Percentiles rank a stretch among this genome's conserved stretches.
phyloP scores from a whole-genome alignment of 1,140 invertebrate genomes.

The Oryctes rhinoceros region DNA sequence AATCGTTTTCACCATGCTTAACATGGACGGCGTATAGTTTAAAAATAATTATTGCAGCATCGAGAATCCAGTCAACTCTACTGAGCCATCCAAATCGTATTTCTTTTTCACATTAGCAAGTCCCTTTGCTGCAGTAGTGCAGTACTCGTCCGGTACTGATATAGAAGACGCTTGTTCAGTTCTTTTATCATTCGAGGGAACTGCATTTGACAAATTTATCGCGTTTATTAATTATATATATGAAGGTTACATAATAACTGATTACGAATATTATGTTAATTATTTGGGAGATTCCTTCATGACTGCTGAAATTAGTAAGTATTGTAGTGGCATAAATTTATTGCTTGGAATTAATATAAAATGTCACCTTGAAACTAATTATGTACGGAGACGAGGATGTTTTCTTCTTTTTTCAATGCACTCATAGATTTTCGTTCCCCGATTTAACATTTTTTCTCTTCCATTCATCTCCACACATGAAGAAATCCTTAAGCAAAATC shows the following conservation, averaged over 20 bases:
- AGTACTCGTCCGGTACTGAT: background rate
- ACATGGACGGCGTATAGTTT: background rate
- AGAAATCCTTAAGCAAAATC: too few relatives aligned
- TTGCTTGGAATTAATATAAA: too few relatives aligned
- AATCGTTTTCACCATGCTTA: background rate
- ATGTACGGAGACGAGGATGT: too few relatives aligned
- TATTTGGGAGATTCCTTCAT: background rate
- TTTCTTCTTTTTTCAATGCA: too few relatives aligned
- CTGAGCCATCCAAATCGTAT: conserved; percentile 25
- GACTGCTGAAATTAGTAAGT: background rate
- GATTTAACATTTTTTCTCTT: too few relatives aligned
- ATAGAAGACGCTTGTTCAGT: conserved; percentile 2
- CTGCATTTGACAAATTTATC: conserved; percentile 16
- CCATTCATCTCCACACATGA: too few relatives aligned
- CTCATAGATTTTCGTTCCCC: too few relatives aligned
- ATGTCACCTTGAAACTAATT: too few relatives aligned
- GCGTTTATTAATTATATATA: conserved; percentile 3
- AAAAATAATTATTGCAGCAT: background rate
- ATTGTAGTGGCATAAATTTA: too few relatives aligned
- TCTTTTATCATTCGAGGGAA: background rate
- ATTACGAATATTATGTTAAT: conserved; percentile 3
- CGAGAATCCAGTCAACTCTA: background rate
- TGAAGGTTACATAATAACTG: background rate
- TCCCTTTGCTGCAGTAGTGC: background rate
- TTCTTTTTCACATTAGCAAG: conserved; percentile 14